These are phyloP conservation scores for Saxicola maurus DNA, from an alignment of 2,797 vertebrate species.

Conservation along the genomic window DNA sequence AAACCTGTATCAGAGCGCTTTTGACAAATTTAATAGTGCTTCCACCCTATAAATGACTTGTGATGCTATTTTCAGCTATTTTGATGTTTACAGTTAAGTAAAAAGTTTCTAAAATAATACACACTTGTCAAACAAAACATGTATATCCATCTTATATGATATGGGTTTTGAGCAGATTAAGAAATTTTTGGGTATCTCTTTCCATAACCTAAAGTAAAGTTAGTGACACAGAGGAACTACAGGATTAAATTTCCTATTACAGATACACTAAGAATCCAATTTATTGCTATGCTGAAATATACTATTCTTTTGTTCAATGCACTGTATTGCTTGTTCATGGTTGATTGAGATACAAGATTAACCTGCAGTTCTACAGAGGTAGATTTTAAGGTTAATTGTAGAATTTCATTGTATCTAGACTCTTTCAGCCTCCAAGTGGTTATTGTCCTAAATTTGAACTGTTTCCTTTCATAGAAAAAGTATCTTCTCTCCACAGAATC, in stretches of 20 bases:
- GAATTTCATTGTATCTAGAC: constrained; percentile 7
- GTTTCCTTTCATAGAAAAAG: neutral
- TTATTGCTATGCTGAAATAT: neutral
- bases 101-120: neutral
- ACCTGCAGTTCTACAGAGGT: constrained; percentile 8
- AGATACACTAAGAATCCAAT: neutral
- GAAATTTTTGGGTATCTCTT: neutral
- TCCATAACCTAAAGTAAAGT: neutral
- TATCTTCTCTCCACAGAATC: neutral
- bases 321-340: neutral
- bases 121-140: neutral
- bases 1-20: neutral
- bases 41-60: neutral
- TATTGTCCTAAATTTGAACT: neutral
- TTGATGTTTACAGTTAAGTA: neutral
- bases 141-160: neutral
- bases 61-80: neutral
- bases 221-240: neutral
- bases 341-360: constrained; percentile 21
- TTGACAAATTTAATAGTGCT: neutral
- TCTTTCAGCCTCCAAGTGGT: neutral
- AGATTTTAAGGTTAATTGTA: constrained; percentile 43
- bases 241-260: constrained; percentile 24
- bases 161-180: neutral
- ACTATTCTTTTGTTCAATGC: neutral